Percentiles rank a stretch among this genome's conserved stretches.
These are phyloP conservation scores for Rhodinocichla rosea DNA, from an alignment of 2,113 vertebrate genomes.

Conservation along the genomic window DNA sequence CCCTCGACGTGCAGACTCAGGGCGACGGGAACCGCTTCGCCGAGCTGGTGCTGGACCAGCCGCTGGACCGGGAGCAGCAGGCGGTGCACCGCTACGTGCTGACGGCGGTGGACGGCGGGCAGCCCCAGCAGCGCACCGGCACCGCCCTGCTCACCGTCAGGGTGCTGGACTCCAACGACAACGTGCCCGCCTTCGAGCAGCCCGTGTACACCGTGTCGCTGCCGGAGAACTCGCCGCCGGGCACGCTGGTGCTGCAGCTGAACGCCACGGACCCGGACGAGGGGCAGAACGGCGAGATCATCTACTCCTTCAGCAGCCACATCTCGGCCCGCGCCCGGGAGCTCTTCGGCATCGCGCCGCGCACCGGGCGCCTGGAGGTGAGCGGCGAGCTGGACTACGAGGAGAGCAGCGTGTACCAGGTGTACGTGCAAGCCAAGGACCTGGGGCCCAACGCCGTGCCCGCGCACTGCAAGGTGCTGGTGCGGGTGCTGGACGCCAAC, in stretches of 20 bases:
- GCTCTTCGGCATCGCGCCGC: constrained; percentile 87
- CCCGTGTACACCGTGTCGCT: constrained; percentile 91
- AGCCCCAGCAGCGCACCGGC: constrained; percentile 88
- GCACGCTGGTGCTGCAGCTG: constrained; percentile 91
- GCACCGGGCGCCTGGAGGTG: constrained; percentile 92
- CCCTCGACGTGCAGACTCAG: constrained; percentile 95
- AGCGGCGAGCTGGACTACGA: constrained; percentile 93
- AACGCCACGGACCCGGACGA: constrained; percentile 95
- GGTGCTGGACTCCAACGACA: constrained; percentile 96
- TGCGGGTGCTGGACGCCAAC: constrained; percentile 88
- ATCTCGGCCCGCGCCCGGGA: constrained; percentile 88
- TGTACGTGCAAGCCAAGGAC: constrained; percentile 96
- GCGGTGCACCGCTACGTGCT: constrained; percentile 94
- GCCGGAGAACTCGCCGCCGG: constrained; percentile 89
- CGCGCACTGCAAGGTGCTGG: constrained; percentile 94
- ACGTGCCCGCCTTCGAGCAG: constrained; percentile 94
- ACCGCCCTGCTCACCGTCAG: constrained; percentile 92
- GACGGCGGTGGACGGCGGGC: constrained; percentile 93
- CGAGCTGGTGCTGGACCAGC: constrained; percentile 92
- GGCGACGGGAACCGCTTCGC: constrained; percentile 94
- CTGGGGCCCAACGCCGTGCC: constrained; percentile 94
- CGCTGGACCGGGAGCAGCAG: constrained; percentile 94
- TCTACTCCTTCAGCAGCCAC: constrained; percentile 96
- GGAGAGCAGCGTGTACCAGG: constrained; percentile 89
- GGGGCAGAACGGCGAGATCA: constrained; percentile 91